Evolutionary conservation across 2,113 vertebrate genomes (phyloP), one percentile per base, ranked within the genome.

Genomic region (Oriolus oriolus): DNA sequence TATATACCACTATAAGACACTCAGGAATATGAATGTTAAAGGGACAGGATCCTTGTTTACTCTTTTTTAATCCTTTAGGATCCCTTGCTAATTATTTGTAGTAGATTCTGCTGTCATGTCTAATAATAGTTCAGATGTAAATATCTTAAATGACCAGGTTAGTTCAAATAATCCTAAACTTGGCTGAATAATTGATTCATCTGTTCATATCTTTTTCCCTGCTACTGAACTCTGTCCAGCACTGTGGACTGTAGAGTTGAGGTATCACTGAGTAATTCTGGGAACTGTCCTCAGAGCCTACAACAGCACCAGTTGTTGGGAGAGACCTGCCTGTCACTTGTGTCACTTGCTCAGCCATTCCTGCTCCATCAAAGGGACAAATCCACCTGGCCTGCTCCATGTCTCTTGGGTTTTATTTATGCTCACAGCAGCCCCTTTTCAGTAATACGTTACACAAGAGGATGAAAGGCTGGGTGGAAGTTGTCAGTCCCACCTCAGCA

Each of bases 371-470:
- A 60, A 42, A 68, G 41, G 13, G n/a, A 50, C 59, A 84, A 63
- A 84, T 68, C 30, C 82, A 61, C 4, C 59, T 18, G n/a, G 57
- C n/a, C 28, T 30, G 8, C 63, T 59, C 27, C 41, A 1, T 33
- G 4, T 52, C 7, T 13, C 20, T 44, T 61, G n/a, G 12, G 9
- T 79, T 77, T 80, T 60, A 50, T 87, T 68, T 33, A 13, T 31
- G 27, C 68, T 82, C 49, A 42, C 44, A 86, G 60, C 47, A 49
- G 8, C 44, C 45, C n/a, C 60, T 84, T 84, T 41, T 75, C 42
- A 63, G 20, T n/a, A 8, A 22, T 11, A 1, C 1, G 5, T 61
- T n/a, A 35, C 3, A 1, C 42, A 47, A 31, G 53, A 68, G 44
- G 33, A 5, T n/a, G 59, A 77, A 76, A 45, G 52, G 45, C 44